Conservation (phyloP, 2,113 vertebrate species). For the Chaetodon trifascialis region DNA sequence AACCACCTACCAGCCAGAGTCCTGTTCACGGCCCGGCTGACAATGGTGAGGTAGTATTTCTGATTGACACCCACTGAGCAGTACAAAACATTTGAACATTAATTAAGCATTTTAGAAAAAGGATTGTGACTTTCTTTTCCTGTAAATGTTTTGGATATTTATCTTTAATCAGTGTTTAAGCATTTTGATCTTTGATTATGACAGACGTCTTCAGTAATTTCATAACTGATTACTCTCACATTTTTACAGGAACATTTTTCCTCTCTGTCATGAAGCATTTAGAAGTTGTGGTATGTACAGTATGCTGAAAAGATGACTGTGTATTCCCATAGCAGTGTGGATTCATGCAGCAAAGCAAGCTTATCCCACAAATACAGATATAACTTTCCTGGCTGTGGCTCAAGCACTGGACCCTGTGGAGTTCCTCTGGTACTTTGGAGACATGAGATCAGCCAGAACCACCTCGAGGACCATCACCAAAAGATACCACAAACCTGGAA, state of each 20-base stretch:
- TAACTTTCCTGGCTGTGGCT: conserved; percentile 81
- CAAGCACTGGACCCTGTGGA: conserved; percentile 63
- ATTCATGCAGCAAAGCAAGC: conserved; percentile 80
- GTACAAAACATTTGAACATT: neutral
- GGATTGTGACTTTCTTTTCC: neutral
- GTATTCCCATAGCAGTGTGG: conserved; percentile 68
- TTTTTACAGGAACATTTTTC: neutral
- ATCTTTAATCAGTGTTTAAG: neutral
- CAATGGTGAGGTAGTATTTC: conserved; percentile 28
- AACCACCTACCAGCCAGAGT: conserved; percentile 23
- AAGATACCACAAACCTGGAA: conserved; percentile 78
- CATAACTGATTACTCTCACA: neutral
- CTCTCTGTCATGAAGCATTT: neutral
- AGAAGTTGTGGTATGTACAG: neutral
- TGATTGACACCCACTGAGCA: neutral
- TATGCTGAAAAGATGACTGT: neutral
- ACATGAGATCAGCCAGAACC: conserved; percentile 73
- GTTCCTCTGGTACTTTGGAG: conserved; percentile 87
- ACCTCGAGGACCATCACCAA: conserved; percentile 74
- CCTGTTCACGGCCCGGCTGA: neutral
- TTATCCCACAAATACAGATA: conserved; percentile 79
- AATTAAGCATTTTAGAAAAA: neutral
- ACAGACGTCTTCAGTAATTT: neutral
- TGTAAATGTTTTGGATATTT: neutral
- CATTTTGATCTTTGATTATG: neutral